Evolutionary conservation across 1,140 invertebrate genomes (phyloP), one percentile per base, ranked within the genome.

Genomic region (Trissolcus basalis): DNA sequence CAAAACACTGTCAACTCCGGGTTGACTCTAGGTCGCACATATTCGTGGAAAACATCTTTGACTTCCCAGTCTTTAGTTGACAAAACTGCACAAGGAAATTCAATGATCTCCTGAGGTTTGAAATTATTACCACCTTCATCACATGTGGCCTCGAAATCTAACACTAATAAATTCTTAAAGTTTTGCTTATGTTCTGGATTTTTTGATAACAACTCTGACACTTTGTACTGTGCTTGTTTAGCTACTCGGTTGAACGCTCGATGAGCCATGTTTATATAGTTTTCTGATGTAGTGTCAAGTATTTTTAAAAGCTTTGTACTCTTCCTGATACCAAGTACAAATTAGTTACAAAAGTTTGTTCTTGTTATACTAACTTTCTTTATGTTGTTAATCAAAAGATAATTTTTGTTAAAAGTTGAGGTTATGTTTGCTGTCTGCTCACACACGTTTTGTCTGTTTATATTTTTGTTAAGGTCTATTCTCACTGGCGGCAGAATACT

Each of bases 111-210:
- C 88, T 92, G 88, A 27, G 19, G 12, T 10, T 4, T 4, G 1
- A 4, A 27, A 64, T 10, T 83, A 69, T 33, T 41, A 1, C 39
- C 12, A 13, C 69, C 4, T 16, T 80, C 71, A 5, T 90, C 83
- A 81, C 91, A 92, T 0, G 92, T 92, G 33, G 91, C 91, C 80
- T 92, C 91, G 81, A 92, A 92, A 80, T 92, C 92, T 5, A 92
- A 65, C 5, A 92, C 86, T 1, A 92, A 81, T 61, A 92, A 86
- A 79, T 91, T 90, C 53, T 90, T 83, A 67, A 90, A 91, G 1
- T 54, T 41, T 51, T 87, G 83, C 0, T 39, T 41, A 1, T 1
- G 6, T n/a, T 60, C 0, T 35, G 11, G 32, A 33, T 11, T 12
- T 32, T 41, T 13, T 49, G n/a, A 13, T 39, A 16, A 44, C 10